Percentiles rank a stretch among this genome's conserved stretches.
Conservation (phyloP, 2,888 invertebrate species). For the Dyspetes luteomarginatus region DNA sequence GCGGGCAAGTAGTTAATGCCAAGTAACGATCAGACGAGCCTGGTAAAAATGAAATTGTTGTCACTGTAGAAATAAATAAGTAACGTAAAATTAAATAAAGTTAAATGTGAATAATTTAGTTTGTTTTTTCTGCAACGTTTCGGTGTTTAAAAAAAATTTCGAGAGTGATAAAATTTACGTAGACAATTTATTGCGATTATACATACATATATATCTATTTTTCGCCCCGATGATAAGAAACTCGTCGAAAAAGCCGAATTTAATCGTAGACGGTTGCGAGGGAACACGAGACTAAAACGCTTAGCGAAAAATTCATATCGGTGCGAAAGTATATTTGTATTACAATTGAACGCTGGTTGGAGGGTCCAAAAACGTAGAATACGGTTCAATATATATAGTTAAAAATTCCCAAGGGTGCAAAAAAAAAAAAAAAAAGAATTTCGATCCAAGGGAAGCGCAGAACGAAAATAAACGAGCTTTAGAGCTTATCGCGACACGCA, state of each 20-base stretch:
- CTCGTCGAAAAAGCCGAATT: not conserved
- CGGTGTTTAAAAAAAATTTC: conserved; percentile 16
- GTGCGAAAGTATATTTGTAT: conserved; percentile 67
- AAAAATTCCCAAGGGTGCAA: conserved; percentile 33
- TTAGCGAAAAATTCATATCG: conserved; percentile 39
- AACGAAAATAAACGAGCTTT: conserved; percentile 22
- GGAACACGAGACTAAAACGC: conserved; percentile 5
- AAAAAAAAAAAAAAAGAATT: conserved; percentile 31
- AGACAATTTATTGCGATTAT: conserved; percentile 25
- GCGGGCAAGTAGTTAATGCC: conserved; percentile 25
- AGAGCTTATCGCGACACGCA: conserved; percentile 43
- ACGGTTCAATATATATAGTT: conserved; percentile 72
- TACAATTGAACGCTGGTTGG: conserved; percentile 81
- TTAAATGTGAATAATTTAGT: conserved; percentile 25
- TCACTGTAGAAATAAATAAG: not conserved
- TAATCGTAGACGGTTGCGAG: not conserved
- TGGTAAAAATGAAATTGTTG: too few species aligned
- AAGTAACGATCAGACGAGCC: conserved; percentile 22
- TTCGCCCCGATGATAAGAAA: conserved; percentile 6
- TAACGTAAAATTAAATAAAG: conserved; percentile 11
- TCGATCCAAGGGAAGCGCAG: not conserved
- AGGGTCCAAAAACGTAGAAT: conserved; percentile 83
- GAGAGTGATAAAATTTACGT: conserved; percentile 1
- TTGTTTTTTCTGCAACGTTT: conserved; percentile 26
- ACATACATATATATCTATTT: conserved; percentile 26